These are phyloP conservation scores for Tragelaphus imberbis DNA, from an alignment of 2,113 vertebrate genomes.

Conservation along the genomic window DNA sequence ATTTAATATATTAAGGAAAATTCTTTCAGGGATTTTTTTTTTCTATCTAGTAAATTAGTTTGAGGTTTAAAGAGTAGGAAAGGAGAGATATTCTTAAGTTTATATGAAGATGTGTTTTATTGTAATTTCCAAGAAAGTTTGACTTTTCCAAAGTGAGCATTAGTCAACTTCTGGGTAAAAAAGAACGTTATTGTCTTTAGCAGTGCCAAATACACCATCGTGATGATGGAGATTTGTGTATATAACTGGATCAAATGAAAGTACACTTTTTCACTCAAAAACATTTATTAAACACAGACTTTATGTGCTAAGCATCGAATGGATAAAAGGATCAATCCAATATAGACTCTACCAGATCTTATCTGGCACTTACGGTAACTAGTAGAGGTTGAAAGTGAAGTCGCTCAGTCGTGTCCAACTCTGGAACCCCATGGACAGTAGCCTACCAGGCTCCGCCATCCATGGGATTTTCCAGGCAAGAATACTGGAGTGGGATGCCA, in stretches of 20 bases:
- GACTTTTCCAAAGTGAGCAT: background rate
- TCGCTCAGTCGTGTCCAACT: too few species aligned
- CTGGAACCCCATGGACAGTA: too few species aligned
- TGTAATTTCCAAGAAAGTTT: background rate
- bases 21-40: background rate
- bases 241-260: background rate
- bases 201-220: background rate
- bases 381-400: background rate
- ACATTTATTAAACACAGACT: background rate
- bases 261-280: background rate
- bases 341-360: background rate
- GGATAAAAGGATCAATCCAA: background rate
- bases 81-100: background rate
- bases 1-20: background rate
- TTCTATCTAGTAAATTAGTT: background rate
- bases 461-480: too few species aligned
- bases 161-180: background rate
- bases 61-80: background rate
- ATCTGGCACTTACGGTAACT: background rate
- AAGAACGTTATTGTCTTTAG: background rate
- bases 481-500: too few species aligned
- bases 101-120: background rate
- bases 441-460: too few species aligned
- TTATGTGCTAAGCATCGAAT: background rate
- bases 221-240: background rate